Evolutionary conservation across 2,888 invertebrate genomes (phyloP).

Genomic region (Ophion ellenae): DNA sequence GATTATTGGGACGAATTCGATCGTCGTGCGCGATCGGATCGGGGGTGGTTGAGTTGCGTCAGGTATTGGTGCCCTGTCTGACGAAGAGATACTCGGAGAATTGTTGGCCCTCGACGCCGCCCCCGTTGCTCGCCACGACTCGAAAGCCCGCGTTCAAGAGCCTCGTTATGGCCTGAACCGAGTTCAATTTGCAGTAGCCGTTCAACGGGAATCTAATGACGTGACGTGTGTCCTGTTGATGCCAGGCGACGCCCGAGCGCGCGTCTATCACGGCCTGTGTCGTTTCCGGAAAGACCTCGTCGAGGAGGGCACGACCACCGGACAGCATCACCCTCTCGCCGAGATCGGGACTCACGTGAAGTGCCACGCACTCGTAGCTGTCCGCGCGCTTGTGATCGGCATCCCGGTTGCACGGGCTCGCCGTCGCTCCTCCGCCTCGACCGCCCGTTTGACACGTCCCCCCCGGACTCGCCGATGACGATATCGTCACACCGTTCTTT

Average conservation of each 20-base stretch:
- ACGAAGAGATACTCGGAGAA: constrained; percentile 95
- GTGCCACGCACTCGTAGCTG: constrained; percentile 91
- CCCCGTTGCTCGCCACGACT: constrained; percentile 93
- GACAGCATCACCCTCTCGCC: constrained; percentile 93
- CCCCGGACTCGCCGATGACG: constrained; percentile 78
- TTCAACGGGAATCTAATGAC: constrained; percentile 94
- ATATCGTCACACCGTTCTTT: constrained; percentile 85
- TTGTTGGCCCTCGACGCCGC: constrained; percentile 94
- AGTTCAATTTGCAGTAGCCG: constrained; percentile 95
- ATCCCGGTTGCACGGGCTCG: constrained; percentile 70
- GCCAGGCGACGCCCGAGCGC: constrained; percentile 92
- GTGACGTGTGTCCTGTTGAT: constrained; percentile 91
- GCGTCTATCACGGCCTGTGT: constrained; percentile 92
- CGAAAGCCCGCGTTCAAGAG: constrained; percentile 91
- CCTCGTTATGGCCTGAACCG: constrained; percentile 94
- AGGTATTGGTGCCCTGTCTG: constrained; percentile 84
- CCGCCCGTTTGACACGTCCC: constrained; percentile 71
- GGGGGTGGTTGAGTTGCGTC: constrained; percentile 61
- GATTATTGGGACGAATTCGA: constrained; percentile 41
- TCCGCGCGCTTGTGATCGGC: constrained; percentile 78
- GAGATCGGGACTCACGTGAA: constrained; percentile 92
- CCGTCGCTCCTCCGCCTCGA: constrained; percentile 62
- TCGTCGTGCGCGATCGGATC: constrained; percentile 41
- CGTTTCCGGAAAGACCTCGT: constrained; percentile 91
- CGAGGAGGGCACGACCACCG: constrained; percentile 90